Conservation (phyloP, 2,113 vertebrate genomes). For the Nipponia nippon region DNA sequence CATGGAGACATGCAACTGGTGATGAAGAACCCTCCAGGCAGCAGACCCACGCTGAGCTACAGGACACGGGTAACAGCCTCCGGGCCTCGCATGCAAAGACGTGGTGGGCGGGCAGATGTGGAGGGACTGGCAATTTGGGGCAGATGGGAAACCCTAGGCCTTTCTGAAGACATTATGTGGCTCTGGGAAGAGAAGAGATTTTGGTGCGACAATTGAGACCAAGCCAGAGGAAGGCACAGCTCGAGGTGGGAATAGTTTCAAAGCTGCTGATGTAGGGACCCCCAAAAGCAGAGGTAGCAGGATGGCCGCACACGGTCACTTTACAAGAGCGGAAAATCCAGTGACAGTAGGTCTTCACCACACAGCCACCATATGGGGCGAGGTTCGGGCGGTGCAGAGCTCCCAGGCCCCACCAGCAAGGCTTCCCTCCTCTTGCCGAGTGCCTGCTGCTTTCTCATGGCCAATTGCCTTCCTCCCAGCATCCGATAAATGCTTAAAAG, state of each 20-base stretch:
- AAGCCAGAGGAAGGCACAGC: background rate
- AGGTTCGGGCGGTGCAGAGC: background rate
- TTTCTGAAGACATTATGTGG: background rate
- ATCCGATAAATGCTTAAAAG: constrained; percentile 77
- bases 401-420: background rate
- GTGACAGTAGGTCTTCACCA: no score
- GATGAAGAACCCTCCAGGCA: background rate
- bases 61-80: background rate
- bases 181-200: background rate
- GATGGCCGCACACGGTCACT: background rate
- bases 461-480: constrained; percentile 55
- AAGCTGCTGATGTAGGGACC: background rate
- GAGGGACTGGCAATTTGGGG: background rate
- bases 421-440: background rate
- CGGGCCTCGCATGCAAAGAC: rapidly evolving
- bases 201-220: background rate
- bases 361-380: rapidly evolving
- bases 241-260: background rate
- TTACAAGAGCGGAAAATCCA: background rate
- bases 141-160: background rate
- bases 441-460: constrained; percentile 59
- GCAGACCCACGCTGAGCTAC: background rate
- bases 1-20: background rate
- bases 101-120: background rate
- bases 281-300: background rate